phyloP scores from a whole-genome alignment of 2,113 vertebrate genomes.

The Amphiprion ocellaris region DNA sequence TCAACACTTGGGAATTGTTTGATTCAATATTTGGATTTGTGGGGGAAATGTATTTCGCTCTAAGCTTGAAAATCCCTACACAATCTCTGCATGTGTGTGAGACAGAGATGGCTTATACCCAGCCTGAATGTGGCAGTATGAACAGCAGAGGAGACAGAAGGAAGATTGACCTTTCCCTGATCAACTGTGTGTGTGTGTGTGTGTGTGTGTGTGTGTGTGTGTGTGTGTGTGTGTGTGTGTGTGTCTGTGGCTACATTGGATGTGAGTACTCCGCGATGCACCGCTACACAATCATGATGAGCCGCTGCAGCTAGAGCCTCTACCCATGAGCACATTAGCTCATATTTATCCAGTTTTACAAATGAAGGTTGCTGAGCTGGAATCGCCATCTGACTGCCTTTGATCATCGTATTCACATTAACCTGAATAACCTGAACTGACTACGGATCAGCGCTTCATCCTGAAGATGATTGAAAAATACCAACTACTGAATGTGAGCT shows the following conservation, averaged over 20 bases:
- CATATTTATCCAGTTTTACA: slow-evolving; percentile 62
- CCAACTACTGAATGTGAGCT: slow-evolving; percentile 18
- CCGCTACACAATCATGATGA: slow-evolving; percentile 21
- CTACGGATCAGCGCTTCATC: slow-evolving; percentile 29
- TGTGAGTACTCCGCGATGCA: slow-evolving; percentile 25
- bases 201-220: no score
- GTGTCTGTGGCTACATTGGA: slow-evolving; percentile 8
- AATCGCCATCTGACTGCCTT: slow-evolving; percentile 42
- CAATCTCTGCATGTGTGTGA: not conserved
- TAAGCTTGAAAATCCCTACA: not conserved
- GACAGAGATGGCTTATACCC: not conserved
- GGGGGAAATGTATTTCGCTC: slow-evolving; percentile 6
- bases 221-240: no score
- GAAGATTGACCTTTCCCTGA: slow-evolving; percentile 62
- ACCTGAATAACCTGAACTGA: slow-evolving; percentile 61
- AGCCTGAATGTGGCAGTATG: slow-evolving; percentile 11
- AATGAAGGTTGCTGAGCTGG: slow-evolving; percentile 41
- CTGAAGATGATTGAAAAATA: slow-evolving; percentile 63
- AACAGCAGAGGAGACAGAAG: slow-evolving; percentile 50
- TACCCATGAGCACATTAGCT: slow-evolving; percentile 33
- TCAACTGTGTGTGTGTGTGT: slow-evolving; percentile 21
- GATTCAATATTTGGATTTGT: slow-evolving; percentile 36
- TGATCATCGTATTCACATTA: slow-evolving; percentile 71
- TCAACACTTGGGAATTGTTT: slow-evolving; percentile 21
- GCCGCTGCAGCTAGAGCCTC: slow-evolving; percentile 20